Evolutionary conservation across 1,140 invertebrate genomes (phyloP), one percentile per base, ranked within the genome.

Genomic region (Brachionus asplanchnoidis): DNA sequence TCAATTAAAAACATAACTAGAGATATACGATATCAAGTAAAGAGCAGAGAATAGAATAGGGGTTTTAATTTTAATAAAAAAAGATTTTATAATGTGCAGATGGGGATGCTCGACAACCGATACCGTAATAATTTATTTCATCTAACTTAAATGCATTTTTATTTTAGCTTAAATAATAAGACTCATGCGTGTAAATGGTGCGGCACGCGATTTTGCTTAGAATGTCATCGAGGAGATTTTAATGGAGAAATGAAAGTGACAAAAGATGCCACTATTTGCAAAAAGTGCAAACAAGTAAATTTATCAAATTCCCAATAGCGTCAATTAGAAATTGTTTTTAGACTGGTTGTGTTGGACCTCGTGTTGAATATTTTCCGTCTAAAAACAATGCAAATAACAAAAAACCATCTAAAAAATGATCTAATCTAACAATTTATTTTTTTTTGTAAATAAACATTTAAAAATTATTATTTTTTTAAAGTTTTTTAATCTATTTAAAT

Each of bases 161-260:
- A 11, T 28, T 46, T 23, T 46, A 26, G 14, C 23, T 77, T 26
- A 28, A 28, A 50, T 77, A 5, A 14, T n/a, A 23, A 88, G 87
- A 88, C 87, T 11, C 88, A 87, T 85, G 87, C 87, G 86, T 88
- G 88, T 83, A 88, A 88, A 70, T 88, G 87, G 87, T 88, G 88
- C 65, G 88, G 88, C 11, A 88, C 87, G 2, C 70, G 87, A 60
- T 88, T 86, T 84, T 88, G 88, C 78, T 75, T 82, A 20, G 87
- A 88, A 86, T 88, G 88, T 86, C 75, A 87, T 26, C 44, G 85
- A 32, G 88, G 88, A 0, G 87, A 88, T 2, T 88, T 87, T 83
- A 78, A 73, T 11, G 88, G 87, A 1, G 12, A 83, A 20, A 87
- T 87, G 87, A 83, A 23, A 17, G 87, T 77, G 9, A 77, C 73